phyloP scores from a whole-genome alignment of 2,113 vertebrate species.

The Stigmatopora argus region DNA sequence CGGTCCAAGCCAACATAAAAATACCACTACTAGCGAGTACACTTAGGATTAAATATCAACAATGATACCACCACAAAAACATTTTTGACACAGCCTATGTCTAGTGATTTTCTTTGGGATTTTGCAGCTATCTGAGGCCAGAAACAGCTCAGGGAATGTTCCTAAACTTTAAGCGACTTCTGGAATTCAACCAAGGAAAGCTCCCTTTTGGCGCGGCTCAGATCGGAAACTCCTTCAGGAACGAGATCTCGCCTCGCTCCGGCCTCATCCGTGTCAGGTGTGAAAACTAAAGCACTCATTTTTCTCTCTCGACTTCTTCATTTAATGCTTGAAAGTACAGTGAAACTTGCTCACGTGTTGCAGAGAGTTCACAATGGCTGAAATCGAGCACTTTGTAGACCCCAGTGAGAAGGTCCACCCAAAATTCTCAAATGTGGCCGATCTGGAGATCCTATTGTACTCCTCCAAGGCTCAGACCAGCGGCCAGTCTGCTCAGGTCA shows the following conservation, averaged over 20 bases:
- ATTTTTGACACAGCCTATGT: neutral
- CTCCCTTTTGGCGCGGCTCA: slow-evolving; percentile 89
- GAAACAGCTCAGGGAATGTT: slow-evolving; percentile 95
- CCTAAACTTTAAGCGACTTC: slow-evolving; percentile 88
- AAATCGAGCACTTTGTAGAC: slow-evolving; percentile 99
- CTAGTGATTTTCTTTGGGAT: neutral
- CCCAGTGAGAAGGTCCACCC: slow-evolving; percentile 90
- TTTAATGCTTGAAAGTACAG: neutral
- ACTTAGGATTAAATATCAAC: too few relatives aligned
- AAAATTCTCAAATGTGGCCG: slow-evolving; percentile 84
- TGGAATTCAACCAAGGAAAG: slow-evolving; percentile 92
- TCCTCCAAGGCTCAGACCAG: slow-evolving; percentile 95
- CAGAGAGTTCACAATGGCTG: slow-evolving; percentile 99
- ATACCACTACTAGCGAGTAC: too few relatives aligned
- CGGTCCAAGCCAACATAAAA: too few relatives aligned
- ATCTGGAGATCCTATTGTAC: slow-evolving; percentile 82
- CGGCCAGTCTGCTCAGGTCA: slow-evolving; percentile 85
- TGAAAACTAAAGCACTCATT: neutral
- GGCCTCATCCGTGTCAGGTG: slow-evolving; percentile 90
- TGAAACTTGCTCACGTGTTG: neutral
- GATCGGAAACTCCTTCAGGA: slow-evolving; percentile 90
- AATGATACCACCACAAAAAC: too few relatives aligned
- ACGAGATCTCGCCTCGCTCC: slow-evolving; percentile 90
- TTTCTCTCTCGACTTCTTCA: neutral
- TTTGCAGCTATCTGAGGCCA: slow-evolving; percentile 81